Conservation (phyloP, 30 jellyfish, hydroid and myxozoan species). For the Nemopilema nomurai region DNA sequence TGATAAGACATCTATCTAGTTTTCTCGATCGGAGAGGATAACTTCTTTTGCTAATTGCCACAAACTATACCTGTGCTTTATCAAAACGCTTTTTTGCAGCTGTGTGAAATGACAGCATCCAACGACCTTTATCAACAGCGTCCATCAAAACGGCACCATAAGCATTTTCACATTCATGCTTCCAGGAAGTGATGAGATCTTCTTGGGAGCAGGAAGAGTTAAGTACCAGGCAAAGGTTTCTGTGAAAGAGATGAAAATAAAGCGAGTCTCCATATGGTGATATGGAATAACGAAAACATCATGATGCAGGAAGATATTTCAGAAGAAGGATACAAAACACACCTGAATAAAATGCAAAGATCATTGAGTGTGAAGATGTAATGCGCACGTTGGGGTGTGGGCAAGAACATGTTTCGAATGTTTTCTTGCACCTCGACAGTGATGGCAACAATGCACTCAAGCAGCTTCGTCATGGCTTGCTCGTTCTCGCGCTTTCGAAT, state of each 20-base stretch:
- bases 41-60: no score
- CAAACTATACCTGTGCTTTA: constrained; percentile 42
- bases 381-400: constrained; percentile 68
- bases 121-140: constrained; percentile 73
- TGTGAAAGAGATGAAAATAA: no score
- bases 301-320: not conserved
- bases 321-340: not conserved
- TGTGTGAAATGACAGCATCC: constrained; percentile 60
- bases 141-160: constrained; percentile 55
- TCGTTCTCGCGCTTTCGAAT: constrained; percentile 34
- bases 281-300: no score
- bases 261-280: no score
- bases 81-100: constrained; percentile 54
- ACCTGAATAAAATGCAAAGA: constrained; percentile 61
- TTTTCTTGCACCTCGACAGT: constrained; percentile 79
- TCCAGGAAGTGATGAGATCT: constrained; percentile 61
- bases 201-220: constrained; percentile 41
- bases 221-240: constrained; percentile 60
- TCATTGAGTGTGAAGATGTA: constrained; percentile 64
- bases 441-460: constrained; percentile 40
- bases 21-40: no score
- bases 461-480: constrained; percentile 27
- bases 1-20: no score
- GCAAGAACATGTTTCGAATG: constrained; percentile 65
- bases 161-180: constrained; percentile 63